Conservation (phyloP, 2,888 invertebrate genomes). For the Diplolepis rosae region DNA sequence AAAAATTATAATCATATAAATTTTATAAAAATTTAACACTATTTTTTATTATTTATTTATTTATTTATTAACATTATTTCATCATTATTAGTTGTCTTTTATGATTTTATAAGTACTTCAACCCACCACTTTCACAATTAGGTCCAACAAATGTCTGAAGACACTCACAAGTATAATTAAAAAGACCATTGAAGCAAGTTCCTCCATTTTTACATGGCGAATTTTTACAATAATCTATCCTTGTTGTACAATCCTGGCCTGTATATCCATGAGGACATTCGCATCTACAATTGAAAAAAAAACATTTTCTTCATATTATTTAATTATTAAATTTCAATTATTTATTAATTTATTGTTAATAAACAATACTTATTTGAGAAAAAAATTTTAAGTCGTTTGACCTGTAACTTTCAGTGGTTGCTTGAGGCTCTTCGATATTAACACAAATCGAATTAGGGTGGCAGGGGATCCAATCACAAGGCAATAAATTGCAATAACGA, state of each 20-base stretch:
- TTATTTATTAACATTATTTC: too few relatives aligned
- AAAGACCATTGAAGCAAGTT: constrained; percentile 70
- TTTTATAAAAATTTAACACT: neutral
- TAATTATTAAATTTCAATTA: too few relatives aligned
- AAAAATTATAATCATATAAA: constrained; percentile 40
- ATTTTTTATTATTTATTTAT: neutral
- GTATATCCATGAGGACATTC: constrained; percentile 76
- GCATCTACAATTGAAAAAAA: constrained; percentile 73
- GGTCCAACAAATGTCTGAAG: constrained; percentile 74
- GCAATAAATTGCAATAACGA: constrained; percentile 75
- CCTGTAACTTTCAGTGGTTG: constrained; percentile 73
- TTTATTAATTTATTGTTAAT: neutral
- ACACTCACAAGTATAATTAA: constrained; percentile 75
- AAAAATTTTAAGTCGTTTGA: too few relatives aligned
- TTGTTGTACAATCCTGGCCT: constrained; percentile 75
- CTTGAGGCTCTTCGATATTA: constrained; percentile 70
- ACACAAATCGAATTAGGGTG: constrained; percentile 72
- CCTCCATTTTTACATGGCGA: constrained; percentile 72
- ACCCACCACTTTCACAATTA: constrained; percentile 74
- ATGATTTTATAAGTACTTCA: constrained; percentile 32
- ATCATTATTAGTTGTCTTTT: neutral
- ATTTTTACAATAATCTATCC: constrained; percentile 72
- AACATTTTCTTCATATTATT: too few relatives aligned
- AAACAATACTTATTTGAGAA: neutral
- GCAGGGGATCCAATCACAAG: constrained; percentile 79